Conservation (phyloP, 2,797 vertebrate genomes). For the Ctenochaetus hawaiiensis region DNA sequence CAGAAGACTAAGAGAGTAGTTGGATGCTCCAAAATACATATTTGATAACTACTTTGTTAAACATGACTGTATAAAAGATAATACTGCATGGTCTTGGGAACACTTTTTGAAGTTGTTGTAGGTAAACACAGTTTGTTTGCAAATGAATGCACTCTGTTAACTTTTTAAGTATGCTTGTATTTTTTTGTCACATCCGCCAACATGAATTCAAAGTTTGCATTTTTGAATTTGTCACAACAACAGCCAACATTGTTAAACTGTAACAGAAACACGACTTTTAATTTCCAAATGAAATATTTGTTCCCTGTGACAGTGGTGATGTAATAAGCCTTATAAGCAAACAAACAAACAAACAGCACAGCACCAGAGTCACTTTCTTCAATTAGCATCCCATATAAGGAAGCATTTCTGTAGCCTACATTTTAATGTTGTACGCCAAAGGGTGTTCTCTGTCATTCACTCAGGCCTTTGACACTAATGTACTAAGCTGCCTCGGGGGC, state of each 20-base stretch:
- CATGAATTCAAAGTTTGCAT: not conserved
- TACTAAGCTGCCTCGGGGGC: conserved; percentile 73
- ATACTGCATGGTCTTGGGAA: too few species aligned
- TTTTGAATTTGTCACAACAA: not conserved
- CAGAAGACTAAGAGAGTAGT: too few species aligned
- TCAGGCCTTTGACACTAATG: conserved; percentile 77
- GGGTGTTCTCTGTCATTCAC: conserved; percentile 75
- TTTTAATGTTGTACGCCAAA: conserved; percentile 59
- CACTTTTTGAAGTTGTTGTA: too few species aligned
- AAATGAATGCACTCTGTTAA: too few species aligned
- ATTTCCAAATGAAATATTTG: conserved; percentile 4
- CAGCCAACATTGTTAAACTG: conserved; percentile 15
- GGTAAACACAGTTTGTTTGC: too few species aligned
- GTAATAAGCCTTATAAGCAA: conserved; percentile 35
- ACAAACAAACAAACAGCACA: not conserved
- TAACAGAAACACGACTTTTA: conserved; percentile 28
- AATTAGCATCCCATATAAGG: conserved; percentile 39
- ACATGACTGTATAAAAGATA: too few species aligned
- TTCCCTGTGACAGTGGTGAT: conserved; percentile 7
- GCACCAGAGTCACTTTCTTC: conserved; percentile 32
- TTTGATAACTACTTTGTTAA: too few species aligned
- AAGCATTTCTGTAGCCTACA: conserved; percentile 57
- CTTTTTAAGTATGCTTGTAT: not conserved
- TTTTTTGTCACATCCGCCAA: not conserved
- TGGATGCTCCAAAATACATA: too few species aligned